Percentiles rank a stretch among this genome's conserved stretches.
These are phyloP conservation scores for Cosmia trapezina DNA, from an alignment of 2,888 invertebrate species.

Conservation along the genomic window DNA sequence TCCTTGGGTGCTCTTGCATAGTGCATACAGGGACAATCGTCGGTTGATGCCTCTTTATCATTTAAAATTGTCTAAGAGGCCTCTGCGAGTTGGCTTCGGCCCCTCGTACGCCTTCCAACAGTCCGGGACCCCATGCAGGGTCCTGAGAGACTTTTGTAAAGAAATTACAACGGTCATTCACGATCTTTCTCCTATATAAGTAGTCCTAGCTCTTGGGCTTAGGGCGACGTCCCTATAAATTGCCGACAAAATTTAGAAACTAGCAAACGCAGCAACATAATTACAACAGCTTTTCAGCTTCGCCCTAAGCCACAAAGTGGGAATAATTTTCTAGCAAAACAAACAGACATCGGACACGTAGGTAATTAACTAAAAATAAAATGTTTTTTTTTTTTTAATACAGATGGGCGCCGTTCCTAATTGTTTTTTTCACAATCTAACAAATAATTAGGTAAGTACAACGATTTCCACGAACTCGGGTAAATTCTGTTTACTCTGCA, in stretches of 20 bases:
- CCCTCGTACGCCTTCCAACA: too few species aligned
- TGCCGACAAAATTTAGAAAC: neutral
- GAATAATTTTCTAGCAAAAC: neutral
- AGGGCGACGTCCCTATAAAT: neutral
- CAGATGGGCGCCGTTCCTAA: neutral
- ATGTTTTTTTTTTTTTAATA: neutral
- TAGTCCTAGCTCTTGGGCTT: neutral
- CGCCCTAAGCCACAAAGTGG: neutral
- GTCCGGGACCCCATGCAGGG: too few species aligned
- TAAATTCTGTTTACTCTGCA: constrained; percentile 30
- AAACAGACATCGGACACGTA: neutral
- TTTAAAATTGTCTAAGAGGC: too few species aligned
- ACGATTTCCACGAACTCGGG: constrained; percentile 38
- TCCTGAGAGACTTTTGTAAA: neutral
- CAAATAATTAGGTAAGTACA: constrained; percentile 33
- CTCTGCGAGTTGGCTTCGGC: too few species aligned
- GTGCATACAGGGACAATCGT: too few species aligned
- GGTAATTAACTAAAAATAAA: neutral
- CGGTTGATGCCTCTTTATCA: too few species aligned
- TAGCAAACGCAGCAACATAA: neutral
- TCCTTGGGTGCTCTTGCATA: too few species aligned
- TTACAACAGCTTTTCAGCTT: neutral
- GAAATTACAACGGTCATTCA: neutral
- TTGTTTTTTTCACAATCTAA: constrained; percentile 14
- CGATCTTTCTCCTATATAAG: neutral